A percentile compares a stretch with the other conserved stretches of the same genome.
phyloP scores from a whole-genome alignment of 2,113 vertebrate genomes.

The Microcebus griseorufus region DNA sequence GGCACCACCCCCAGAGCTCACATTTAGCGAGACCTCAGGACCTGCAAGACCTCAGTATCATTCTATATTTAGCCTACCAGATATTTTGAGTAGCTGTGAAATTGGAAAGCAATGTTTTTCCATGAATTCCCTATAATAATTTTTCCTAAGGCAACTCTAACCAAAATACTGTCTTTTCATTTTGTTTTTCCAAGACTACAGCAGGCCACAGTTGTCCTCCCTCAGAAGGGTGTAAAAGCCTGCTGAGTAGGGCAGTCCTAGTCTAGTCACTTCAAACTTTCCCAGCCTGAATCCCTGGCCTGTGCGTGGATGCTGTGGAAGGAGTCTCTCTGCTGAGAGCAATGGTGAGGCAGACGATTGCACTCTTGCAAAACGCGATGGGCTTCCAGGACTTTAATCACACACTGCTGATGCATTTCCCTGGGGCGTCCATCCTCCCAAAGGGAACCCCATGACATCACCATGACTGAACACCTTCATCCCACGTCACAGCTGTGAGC shows the following conservation, averaged over 20 bases:
- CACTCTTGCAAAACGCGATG: neutral
- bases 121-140: conserved; percentile 43
- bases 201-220: neutral
- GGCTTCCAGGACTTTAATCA: neutral
- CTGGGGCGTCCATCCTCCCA: neutral
- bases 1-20: neutral
- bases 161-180: conserved; percentile 21
- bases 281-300: neutral
- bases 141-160: conserved; percentile 57
- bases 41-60: neutral
- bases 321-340: neutral
- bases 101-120: conserved; percentile 66
- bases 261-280: neutral
- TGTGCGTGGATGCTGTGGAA: neutral
- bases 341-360: neutral
- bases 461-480: neutral
- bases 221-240: neutral
- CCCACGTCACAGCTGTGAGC: neutral
- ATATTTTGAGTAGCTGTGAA: conserved; percentile 61
- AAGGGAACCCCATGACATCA: neutral
- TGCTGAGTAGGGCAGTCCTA: neutral
- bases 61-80: conserved; percentile 55
- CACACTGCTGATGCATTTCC: neutral
- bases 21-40: neutral
- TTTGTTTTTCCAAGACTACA: conserved; percentile 37